phyloP scores from a whole-genome alignment of 2,888 invertebrate genomes.

The Dyspetes luteomarginatus region DNA sequence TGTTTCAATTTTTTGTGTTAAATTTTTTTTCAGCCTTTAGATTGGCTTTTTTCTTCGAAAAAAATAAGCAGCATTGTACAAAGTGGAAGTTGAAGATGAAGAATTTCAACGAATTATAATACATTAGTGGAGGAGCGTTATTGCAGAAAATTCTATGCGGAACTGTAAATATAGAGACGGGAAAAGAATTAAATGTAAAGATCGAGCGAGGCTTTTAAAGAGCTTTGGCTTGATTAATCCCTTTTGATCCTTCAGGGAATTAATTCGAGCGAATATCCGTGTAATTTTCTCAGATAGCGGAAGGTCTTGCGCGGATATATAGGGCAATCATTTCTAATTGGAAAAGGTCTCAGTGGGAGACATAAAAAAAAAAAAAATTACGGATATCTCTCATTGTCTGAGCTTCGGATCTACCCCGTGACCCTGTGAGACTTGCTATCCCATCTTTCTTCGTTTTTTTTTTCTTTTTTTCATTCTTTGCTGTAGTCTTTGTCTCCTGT shows the following conservation, averaged over 20 bases:
- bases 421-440: not conserved
- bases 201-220: not conserved
- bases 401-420: conserved; percentile 6
- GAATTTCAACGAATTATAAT: no score
- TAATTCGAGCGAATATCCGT: conserved; percentile 25
- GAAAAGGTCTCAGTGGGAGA: conserved; percentile 32
- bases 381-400: conserved; percentile 30
- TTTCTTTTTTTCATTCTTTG: conserved; percentile 9
- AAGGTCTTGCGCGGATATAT: conserved; percentile 22
- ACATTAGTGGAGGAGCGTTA: no score
- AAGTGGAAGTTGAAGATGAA: no score
- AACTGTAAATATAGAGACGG: not conserved
- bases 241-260: conserved; percentile 32
- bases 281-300: not conserved
- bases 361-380: conserved; percentile 20
- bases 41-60: no score
- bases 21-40: no score
- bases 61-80: no score
- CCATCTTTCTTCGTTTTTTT: not conserved
- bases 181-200: conserved; percentile 3
- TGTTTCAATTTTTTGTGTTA: no score
- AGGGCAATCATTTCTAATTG: conserved; percentile 59
- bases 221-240: conserved; percentile 34
- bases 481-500: not conserved
- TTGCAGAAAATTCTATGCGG: conserved; percentile 13